phyloP scores from a whole-genome alignment of 2,113 vertebrate species.

The Channa maculata region DNA sequence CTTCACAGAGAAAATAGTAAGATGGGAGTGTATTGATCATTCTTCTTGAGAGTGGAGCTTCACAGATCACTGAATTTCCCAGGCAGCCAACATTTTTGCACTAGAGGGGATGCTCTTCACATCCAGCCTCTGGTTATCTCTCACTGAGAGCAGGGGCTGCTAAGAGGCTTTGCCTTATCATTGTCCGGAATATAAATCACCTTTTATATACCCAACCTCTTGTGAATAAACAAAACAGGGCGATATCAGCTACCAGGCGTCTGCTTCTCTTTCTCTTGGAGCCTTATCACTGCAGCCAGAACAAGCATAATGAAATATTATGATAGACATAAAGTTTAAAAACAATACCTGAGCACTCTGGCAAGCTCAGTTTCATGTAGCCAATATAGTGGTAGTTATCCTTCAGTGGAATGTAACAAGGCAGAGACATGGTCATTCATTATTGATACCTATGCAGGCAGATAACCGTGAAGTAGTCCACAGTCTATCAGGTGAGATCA shows the following conservation, averaged over 20 bases:
- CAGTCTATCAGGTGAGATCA: slow-evolving; percentile 38
- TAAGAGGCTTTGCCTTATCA: slow-evolving; percentile 71
- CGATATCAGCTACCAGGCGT: slow-evolving; percentile 17
- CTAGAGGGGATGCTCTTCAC: slow-evolving; percentile 39
- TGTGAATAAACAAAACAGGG: slow-evolving; percentile 55
- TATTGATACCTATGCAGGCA: slow-evolving; percentile 56
- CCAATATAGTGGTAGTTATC: slow-evolving; percentile 22
- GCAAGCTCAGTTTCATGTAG: slow-evolving; percentile 13
- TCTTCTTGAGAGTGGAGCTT: slow-evolving; percentile 59
- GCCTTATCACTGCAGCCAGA: slow-evolving; percentile 22
- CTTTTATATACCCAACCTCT: slow-evolving; percentile 29
- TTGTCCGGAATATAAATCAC: slow-evolving; percentile 71
- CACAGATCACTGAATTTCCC: slow-evolving; percentile 71
- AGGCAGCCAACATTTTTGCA: slow-evolving; percentile 55
- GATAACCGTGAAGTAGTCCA: slow-evolving; percentile 20
- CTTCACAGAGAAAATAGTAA: slow-evolving; percentile 68
- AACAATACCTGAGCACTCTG: not conserved
- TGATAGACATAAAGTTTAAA: slow-evolving; percentile 12
- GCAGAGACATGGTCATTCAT: slow-evolving; percentile 54
- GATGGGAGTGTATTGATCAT: slow-evolving; percentile 79
- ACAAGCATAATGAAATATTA: slow-evolving; percentile 33
- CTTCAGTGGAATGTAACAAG: slow-evolving; percentile 47
- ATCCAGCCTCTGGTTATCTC: slow-evolving; percentile 65
- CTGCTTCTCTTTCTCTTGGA: slow-evolving; percentile 12
- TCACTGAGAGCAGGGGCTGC: slow-evolving; percentile 24